These are phyloP conservation scores for Mactromeris polynyma DNA, from an alignment of 2,888 invertebrate species.

Conservation along the genomic window DNA sequence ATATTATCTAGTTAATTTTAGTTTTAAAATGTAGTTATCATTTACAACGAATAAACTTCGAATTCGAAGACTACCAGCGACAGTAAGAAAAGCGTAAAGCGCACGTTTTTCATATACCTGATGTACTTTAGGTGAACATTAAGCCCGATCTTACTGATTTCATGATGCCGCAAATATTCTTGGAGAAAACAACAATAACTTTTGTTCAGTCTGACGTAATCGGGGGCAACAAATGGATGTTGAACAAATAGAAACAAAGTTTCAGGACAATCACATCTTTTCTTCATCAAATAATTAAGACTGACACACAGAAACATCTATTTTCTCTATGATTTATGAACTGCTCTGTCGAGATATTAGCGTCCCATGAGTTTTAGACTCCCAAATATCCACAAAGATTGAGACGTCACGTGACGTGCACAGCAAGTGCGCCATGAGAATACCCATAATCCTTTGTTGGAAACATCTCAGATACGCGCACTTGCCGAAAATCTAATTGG, in stretches of 20 bases:
- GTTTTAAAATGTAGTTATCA: too few species aligned
- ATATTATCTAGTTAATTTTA: too few species aligned
- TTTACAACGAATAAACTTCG: too few species aligned
- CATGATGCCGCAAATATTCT: not conserved
- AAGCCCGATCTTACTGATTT: not conserved
- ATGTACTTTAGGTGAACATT: not conserved
- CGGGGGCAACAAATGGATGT: not conserved
- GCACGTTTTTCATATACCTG: not conserved
- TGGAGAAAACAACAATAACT: not conserved
- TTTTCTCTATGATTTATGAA: slow-evolving; percentile 62
- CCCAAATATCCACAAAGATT: slow-evolving; percentile 37
- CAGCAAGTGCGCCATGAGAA: slow-evolving; percentile 49
- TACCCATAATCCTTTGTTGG: slow-evolving; percentile 68
- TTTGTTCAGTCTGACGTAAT: not conserved
- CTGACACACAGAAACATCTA: slow-evolving; percentile 57
- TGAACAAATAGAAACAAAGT: not conserved
- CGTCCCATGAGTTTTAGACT: slow-evolving; percentile 58
- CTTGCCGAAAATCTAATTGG: slow-evolving; percentile 64
- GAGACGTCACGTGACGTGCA: slow-evolving; percentile 61
- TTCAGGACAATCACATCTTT: slow-evolving; percentile 45
- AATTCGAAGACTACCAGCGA: too few species aligned
- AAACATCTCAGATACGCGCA: slow-evolving; percentile 65
- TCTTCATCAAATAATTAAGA: slow-evolving; percentile 59
- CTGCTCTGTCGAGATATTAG: slow-evolving; percentile 52
- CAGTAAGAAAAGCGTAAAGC: too few species aligned